A percentile compares a stretch with the other conserved stretches of the same genome.
Evolutionary conservation across 1,140 invertebrate species (phyloP).

Genomic region (Limonius californicus): DNA sequence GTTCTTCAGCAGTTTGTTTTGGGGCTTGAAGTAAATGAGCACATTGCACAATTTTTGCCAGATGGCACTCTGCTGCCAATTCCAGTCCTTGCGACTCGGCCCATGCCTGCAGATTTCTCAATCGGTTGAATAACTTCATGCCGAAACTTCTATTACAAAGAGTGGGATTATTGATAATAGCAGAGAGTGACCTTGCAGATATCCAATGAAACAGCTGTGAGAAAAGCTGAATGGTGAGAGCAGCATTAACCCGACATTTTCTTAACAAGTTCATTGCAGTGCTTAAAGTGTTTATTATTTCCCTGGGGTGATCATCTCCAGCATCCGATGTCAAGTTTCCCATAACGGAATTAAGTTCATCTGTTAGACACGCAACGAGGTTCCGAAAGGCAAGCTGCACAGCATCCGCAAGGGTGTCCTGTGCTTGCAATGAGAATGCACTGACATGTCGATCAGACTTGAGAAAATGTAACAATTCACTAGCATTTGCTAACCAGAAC

Average conservation of each 20-base stretch:
- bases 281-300: slow-evolving; percentile 58
- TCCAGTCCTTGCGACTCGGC: slow-evolving; percentile 96
- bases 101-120: slow-evolving; percentile 85
- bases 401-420: slow-evolving; percentile 87
- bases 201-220: slow-evolving; percentile 97
- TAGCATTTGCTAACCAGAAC: slow-evolving; percentile 96
- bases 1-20: slow-evolving; percentile 86
- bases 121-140: slow-evolving; percentile 72
- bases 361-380: slow-evolving; percentile 51
- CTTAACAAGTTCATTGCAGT: slow-evolving; percentile 86
- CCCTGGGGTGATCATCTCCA: slow-evolving; percentile 57
- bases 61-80: slow-evolving; percentile 94
- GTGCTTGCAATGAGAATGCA: slow-evolving; percentile 85
- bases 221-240: slow-evolving; percentile 96
- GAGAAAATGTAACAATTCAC: slow-evolving; percentile 91
- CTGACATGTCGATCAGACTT: slow-evolving; percentile 93
- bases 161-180: slow-evolving; percentile 53
- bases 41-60: slow-evolving; percentile 90
- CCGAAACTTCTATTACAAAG: slow-evolving; percentile 68
- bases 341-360: slow-evolving; percentile 57
- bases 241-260: slow-evolving; percentile 93
- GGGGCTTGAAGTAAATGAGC: slow-evolving; percentile 76
- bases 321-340: slow-evolving; percentile 54
- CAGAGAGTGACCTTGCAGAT: slow-evolving; percentile 93
- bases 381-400: slow-evolving; percentile 87